phyloP scores from a whole-genome alignment of 2,113 vertebrate genomes.

The Poecilia latipinna region DNA sequence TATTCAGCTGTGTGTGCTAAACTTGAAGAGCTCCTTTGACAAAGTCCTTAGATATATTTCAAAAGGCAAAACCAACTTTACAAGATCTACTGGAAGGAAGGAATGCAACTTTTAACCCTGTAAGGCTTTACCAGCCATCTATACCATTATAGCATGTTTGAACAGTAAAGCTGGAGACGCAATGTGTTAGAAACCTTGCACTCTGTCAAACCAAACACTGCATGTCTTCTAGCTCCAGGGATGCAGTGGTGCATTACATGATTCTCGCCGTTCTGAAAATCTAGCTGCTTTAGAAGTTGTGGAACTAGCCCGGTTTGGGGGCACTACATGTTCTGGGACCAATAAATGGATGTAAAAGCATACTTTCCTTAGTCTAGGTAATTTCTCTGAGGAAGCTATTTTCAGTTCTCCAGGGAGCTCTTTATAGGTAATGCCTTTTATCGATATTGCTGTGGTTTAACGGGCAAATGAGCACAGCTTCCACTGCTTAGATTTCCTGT shows the following conservation, averaged over 20 bases:
- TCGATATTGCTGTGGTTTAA: not conserved
- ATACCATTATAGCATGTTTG: not conserved
- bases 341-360: not conserved
- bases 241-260: not conserved
- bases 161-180: not conserved
- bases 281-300: not conserved
- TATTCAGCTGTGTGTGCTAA: slow-evolving; percentile 48
- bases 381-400: not conserved
- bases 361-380: not conserved
- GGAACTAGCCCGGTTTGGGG: not conserved
- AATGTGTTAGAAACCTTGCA: not conserved
- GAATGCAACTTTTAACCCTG: not conserved
- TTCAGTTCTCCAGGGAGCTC: not conserved
- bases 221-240: not conserved
- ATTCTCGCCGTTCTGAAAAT: no score
- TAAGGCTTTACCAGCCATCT: not conserved
- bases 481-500: not conserved
- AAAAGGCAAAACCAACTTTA: not conserved
- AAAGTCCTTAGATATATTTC: not conserved
- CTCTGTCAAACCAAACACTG: not conserved
- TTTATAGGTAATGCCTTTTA: not conserved
- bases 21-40: slow-evolving; percentile 2
- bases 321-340: not conserved
- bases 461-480: no score
- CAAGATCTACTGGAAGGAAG: not conserved